These are phyloP conservation scores for Beaufortia kweichowensis DNA, from an alignment of 2,113 vertebrate species.

Conservation along the genomic window DNA sequence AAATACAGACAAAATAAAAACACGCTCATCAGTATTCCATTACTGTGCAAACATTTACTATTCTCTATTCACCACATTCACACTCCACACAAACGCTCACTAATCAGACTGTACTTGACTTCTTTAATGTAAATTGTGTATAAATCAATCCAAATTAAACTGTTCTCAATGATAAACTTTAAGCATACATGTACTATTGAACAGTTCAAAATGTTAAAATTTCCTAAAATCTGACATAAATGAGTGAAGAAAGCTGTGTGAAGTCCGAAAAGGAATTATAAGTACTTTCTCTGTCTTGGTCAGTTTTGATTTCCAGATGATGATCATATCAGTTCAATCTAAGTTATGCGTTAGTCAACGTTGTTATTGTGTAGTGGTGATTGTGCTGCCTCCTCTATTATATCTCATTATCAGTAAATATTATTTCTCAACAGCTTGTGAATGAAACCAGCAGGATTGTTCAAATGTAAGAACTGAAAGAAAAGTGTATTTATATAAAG, in stretches of 20 bases:
- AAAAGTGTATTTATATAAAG: too few species aligned
- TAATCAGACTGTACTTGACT: background rate
- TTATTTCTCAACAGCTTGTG: background rate
- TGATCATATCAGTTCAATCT: constrained; percentile 13
- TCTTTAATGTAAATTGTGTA: background rate
- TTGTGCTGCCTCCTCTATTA: background rate
- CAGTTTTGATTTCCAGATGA: constrained; percentile 11
- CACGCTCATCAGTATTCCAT: constrained; percentile 69
- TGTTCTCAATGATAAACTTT: too few species aligned
- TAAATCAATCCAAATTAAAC: background rate
- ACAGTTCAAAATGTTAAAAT: background rate
- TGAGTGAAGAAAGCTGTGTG: background rate
- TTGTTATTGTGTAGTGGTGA: background rate
- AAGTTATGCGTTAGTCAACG: background rate
- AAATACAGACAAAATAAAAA: constrained; percentile 57
- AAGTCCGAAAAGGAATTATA: background rate
- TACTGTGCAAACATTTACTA: constrained; percentile 60
- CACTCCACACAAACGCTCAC: background rate
- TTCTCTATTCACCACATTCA: constrained; percentile 53
- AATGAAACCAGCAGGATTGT: background rate
- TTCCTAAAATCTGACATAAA: background rate
- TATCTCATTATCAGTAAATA: constrained; percentile 27
- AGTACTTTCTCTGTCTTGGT: background rate
- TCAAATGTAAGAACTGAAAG: background rate
- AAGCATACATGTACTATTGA: background rate